Conservation (phyloP, 2,797 vertebrate genomes). For the Lophotriccus pileatus region DNA sequence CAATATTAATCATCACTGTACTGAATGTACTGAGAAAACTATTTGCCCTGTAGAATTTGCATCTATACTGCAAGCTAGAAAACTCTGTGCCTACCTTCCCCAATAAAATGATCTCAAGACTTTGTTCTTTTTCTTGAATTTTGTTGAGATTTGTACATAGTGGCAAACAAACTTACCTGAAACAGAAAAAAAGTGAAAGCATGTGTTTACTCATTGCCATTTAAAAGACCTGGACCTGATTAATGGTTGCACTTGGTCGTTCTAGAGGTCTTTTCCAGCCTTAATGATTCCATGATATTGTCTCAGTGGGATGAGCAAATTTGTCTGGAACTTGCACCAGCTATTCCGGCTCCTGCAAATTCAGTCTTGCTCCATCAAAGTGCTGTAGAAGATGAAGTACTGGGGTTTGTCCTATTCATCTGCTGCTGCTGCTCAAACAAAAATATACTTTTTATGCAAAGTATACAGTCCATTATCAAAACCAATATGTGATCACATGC, state of each 20-base stretch:
- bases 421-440: not conserved
- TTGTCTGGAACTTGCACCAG: not conserved
- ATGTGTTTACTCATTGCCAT: not conserved
- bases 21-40: not conserved
- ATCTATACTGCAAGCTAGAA: not conserved
- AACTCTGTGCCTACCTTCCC: not conserved
- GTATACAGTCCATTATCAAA: not conserved
- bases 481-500: not conserved
- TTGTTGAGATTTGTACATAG: not conserved
- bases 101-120: not conserved
- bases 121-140: not conserved
- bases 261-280: not conserved
- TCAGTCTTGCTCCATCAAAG: not conserved
- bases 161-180: not conserved
- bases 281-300: too few relatives aligned
- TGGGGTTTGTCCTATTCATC: not conserved
- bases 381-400: not conserved
- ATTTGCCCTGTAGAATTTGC: not conserved
- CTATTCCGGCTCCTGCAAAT: not conserved
- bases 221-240: not conserved
- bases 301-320: not conserved
- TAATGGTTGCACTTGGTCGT: not conserved
- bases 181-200: not conserved
- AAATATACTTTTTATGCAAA: not conserved
- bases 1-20: not conserved